Evolutionary conservation across 1,140 invertebrate species (phyloP).

Genomic region (Branchinecta lynchi): DNA sequence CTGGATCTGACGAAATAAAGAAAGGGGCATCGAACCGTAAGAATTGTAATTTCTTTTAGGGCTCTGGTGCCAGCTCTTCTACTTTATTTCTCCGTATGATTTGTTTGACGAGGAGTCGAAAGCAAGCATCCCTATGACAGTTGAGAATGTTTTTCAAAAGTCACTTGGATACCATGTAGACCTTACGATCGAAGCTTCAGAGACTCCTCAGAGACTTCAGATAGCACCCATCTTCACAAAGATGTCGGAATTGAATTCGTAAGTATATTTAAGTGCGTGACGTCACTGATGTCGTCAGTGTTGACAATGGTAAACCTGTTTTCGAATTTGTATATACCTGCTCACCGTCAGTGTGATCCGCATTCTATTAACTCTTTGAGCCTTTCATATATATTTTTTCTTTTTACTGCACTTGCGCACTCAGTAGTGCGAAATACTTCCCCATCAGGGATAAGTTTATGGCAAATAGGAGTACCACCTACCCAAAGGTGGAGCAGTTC

Average conservation of each 20-base stretch:
- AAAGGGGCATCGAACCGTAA: too few relatives aligned
- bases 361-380: too few relatives aligned
- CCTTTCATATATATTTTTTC: too few relatives aligned
- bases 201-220: conserved; percentile 65
- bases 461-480: too few relatives aligned
- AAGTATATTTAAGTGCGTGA: neutral
- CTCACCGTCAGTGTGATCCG: neutral
- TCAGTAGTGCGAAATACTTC: too few relatives aligned
- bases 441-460: too few relatives aligned
- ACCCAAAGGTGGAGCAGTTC: too few relatives aligned
- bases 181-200: conserved; percentile 73
- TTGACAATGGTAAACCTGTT: conserved; percentile 44
- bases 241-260: neutral
- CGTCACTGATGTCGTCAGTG: conserved; percentile 49
- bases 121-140: conserved; percentile 52
- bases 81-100: conserved; percentile 89
- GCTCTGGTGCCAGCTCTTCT: conserved; percentile 81
- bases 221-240: conserved; percentile 30
- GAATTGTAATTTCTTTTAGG: conserved; percentile 37
- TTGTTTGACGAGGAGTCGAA: conserved; percentile 57
- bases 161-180: conserved; percentile 71
- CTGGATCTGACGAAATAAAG: too few relatives aligned
- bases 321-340: conserved; percentile 16
- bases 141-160: conserved; percentile 49
- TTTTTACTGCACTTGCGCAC: too few relatives aligned